Conservation (phyloP, 2,797 vertebrate species). For the Hemibagrus guttatus region DNA sequence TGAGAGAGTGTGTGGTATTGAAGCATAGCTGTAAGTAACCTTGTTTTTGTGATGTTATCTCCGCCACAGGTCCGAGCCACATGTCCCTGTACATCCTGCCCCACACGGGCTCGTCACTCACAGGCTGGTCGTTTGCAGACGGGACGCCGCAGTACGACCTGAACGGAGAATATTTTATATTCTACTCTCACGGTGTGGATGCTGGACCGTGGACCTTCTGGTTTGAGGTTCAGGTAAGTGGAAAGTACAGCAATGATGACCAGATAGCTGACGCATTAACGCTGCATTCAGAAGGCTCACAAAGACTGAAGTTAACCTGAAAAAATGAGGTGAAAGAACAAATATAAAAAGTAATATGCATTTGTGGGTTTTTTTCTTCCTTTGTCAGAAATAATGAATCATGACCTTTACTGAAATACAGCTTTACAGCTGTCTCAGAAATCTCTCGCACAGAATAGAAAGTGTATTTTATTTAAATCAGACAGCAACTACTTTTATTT, state of each 20-base stretch:
- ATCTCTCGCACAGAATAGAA: too few relatives aligned
- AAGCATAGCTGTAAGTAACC: not conserved
- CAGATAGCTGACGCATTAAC: not conserved
- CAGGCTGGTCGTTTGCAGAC: constrained; percentile 89
- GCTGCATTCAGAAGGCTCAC: not conserved
- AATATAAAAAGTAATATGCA: too few relatives aligned
- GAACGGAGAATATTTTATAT: constrained; percentile 91
- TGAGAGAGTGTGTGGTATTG: not conserved
- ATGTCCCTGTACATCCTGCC: constrained; percentile 90
- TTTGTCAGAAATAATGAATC: too few relatives aligned
- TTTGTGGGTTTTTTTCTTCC: too few relatives aligned
- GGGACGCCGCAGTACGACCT: constrained; percentile 80
- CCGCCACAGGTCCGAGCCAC: constrained; percentile 86
- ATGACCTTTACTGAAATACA: not conserved
- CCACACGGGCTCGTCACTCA: constrained; percentile 75
- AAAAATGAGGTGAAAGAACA: too few relatives aligned
- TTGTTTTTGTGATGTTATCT: not conserved
- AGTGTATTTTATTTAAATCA: constrained; percentile 4
- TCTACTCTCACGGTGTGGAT: constrained; percentile 89
- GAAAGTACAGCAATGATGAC: not conserved
- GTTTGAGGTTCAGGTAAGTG: constrained; percentile 86
- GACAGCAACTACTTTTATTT: not conserved
- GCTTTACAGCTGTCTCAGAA: not conserved
- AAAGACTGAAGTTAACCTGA: too few relatives aligned
- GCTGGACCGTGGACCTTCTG: constrained; percentile 90